Percentiles rank a stretch among this genome's conserved stretches.
Evolutionary conservation across 2,797 vertebrate genomes (phyloP).

Genomic region (Dromococcyx pavoninus): DNA sequence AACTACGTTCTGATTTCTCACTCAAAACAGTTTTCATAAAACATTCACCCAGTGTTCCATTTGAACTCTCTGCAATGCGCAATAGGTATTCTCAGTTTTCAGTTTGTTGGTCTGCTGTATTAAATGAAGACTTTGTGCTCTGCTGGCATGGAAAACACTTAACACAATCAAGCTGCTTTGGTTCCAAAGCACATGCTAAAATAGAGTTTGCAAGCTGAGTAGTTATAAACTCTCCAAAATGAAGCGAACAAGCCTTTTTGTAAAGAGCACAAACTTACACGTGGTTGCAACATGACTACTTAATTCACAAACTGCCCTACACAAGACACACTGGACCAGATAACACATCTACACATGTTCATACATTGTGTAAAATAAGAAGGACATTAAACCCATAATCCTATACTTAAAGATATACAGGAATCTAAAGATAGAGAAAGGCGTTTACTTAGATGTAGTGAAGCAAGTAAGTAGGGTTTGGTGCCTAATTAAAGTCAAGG

Average conservation of each 20-base stretch:
- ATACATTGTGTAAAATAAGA: neutral
- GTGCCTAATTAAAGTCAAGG: neutral
- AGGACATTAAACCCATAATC: neutral
- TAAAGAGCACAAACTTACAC: neutral
- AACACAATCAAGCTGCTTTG: neutral
- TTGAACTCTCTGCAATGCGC: neutral
- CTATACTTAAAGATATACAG: neutral
- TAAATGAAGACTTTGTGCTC: constrained; percentile 13
- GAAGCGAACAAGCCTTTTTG: neutral
- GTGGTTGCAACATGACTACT: neutral
- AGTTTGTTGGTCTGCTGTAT: neutral
- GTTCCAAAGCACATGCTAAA: neutral
- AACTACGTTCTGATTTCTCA: neutral
- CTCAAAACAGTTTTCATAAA: neutral
- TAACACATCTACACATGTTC: neutral
- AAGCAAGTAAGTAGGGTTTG: neutral
- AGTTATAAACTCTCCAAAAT: neutral
- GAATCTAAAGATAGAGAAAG: neutral
- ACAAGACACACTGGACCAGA: neutral
- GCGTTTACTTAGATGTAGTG: neutral
- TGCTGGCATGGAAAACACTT: neutral
- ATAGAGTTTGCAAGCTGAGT: neutral
- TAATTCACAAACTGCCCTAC: neutral
- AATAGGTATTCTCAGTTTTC: neutral
- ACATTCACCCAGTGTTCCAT: neutral